Conservation (phyloP, 2,113 vertebrate genomes). For the Labrus mixtus region DNA sequence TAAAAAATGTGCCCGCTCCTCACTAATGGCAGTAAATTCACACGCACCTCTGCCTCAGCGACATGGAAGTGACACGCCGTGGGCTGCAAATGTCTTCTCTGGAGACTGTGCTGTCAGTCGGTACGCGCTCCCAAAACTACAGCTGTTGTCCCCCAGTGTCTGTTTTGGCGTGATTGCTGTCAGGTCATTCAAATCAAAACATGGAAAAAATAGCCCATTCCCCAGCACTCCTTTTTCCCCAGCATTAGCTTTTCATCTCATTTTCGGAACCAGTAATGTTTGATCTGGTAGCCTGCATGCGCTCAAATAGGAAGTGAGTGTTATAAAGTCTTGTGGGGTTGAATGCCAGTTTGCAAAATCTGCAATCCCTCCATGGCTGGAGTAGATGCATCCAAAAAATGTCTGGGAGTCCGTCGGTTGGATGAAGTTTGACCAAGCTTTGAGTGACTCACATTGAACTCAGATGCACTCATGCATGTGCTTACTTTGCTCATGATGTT, state of each 20-base stretch:
- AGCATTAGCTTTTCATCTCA: constrained; percentile 46
- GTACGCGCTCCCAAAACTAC: constrained; percentile 45
- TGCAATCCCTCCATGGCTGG: constrained; percentile 24
- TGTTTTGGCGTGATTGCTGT: constrained; percentile 70
- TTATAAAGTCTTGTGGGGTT: constrained; percentile 10
- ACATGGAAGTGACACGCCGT: constrained; percentile 60
- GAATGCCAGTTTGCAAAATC: constrained; percentile 25
- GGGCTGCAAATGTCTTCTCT: constrained; percentile 64
- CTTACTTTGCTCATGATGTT: constrained; percentile 20
- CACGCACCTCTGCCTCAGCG: constrained; percentile 34
- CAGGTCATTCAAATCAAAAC: constrained; percentile 79
- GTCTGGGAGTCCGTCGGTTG: constrained; percentile 20
- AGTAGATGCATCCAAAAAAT: constrained; percentile 26
- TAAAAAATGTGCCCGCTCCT: constrained; percentile 43
- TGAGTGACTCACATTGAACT: constrained; percentile 21
- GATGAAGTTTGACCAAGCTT: constrained; percentile 36
- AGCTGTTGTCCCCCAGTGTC: constrained; percentile 56
- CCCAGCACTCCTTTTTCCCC: neutral
- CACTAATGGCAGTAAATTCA: constrained; percentile 10
- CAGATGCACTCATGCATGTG: constrained; percentile 19
- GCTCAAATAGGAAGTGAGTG: constrained; percentile 32
- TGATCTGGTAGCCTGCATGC: constrained; percentile 15
- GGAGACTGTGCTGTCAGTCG: constrained; percentile 48
- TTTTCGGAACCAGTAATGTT: constrained; percentile 36
- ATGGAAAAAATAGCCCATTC: constrained; percentile 15